Base-by-base conservation (phyloP, 2,888 invertebrate genomes). In the Leptopilina drosophilae region DNA sequence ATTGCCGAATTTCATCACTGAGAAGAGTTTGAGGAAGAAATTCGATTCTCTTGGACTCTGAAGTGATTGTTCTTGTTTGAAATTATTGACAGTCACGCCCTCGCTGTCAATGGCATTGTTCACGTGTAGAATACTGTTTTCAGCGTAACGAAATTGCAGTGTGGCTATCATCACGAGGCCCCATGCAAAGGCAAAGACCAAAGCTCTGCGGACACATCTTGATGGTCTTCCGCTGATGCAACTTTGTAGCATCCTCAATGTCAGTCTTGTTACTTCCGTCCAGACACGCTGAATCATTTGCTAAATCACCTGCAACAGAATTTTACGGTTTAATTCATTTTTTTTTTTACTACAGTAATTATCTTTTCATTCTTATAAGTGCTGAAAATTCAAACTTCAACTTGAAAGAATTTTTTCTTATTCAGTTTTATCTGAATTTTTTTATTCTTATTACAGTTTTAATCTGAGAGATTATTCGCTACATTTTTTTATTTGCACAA, bases 1-100 rank as follows among this genome's bases (percentile, higher is more conserved):
- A 56, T 82, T 80, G 65, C 83, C 81, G 53, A 85, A 82, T 79
- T 89, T 83, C 56, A 81, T 81, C 76, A 91, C 86, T 5, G 92
- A 89, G 0, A 92, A 90, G 82, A 94, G 93, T 85, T 94, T 93
- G 14, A 94, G 90, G 0, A 94, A 91, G 78, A 93, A 92, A 20
- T 94, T 90, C 66, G 93, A 93, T 83, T 92, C 92, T 9, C 88
- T 83, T 80, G 90, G 84, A 89, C 92, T 82, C 80, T 87, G 79
- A 49, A 1, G 2, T 49, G 49, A 9, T 91, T 33, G 80, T 75
- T 64, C 90, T 89, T 56, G 88, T 88, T 90, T 89, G 73, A 91
- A 90, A 40, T 89, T 66, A 89, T 65, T 91, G 84, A 78, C 92
- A 15, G 77, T 46, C 9, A 83, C 83, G 78, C 53, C 56, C 64